Conservation (phyloP, 2,113 vertebrate species). For the Marmota monax region DNA sequence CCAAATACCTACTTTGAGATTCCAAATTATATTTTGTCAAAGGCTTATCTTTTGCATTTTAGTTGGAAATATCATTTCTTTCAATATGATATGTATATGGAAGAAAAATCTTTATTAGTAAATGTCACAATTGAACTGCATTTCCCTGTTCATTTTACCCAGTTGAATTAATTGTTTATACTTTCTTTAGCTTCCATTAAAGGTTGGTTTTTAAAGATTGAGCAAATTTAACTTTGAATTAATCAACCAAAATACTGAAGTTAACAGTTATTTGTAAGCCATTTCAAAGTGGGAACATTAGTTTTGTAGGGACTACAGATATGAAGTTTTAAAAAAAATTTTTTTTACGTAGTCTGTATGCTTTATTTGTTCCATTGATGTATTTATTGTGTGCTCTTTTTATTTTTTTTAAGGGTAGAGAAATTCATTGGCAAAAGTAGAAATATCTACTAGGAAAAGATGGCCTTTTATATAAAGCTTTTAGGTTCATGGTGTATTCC, state of each 20-base stretch:
- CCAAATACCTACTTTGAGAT: background rate
- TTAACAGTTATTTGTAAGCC: background rate
- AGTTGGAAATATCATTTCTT: background rate
- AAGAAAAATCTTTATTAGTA: background rate
- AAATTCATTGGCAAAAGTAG: background rate
- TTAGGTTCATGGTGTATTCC: background rate
- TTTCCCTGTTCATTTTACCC: background rate
- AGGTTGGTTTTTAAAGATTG: background rate
- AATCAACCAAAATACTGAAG: background rate
- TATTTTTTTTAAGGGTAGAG: background rate
- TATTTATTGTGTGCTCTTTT: background rate
- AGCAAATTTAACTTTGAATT: background rate
- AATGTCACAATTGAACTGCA: background rate
- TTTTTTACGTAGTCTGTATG: background rate
- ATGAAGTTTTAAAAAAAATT: too few species aligned
- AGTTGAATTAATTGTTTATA: background rate
- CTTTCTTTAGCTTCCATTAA: background rate
- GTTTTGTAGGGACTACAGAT: too few species aligned
- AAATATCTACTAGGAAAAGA: background rate
- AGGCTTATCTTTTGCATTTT: background rate
- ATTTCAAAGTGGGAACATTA: background rate
- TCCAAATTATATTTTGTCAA: background rate
- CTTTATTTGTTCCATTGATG: background rate
- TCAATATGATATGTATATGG: background rate
- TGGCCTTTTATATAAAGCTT: background rate